Conservation (phyloP, 2,888 invertebrate species). For the Ceramica pisi region DNA sequence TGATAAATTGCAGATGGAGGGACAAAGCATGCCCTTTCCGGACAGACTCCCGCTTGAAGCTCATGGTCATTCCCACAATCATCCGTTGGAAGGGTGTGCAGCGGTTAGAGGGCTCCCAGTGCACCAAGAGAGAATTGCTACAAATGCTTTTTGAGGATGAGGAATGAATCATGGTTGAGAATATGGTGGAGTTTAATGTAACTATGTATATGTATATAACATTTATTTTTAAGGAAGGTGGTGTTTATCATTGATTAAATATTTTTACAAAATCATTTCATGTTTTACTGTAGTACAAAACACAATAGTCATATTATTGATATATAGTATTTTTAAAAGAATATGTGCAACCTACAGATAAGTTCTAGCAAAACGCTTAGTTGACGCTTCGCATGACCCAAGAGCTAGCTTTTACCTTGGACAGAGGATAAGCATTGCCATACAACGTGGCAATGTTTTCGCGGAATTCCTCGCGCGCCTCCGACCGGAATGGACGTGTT, state of each 20-base stretch:
- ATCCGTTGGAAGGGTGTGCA: slow-evolving; percentile 95
- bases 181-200: slow-evolving; percentile 11
- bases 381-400: too few species aligned
- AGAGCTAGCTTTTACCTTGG: too few species aligned
- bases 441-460: too few species aligned
- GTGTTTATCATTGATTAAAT: slow-evolving; percentile 39
- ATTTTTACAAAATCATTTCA: background rate
- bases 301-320: background rate
- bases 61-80: slow-evolving; percentile 96
- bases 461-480: too few species aligned
- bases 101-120: slow-evolving; percentile 95
- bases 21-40: slow-evolving; percentile 95
- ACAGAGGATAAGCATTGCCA: too few species aligned
- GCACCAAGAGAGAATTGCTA: slow-evolving; percentile 93
- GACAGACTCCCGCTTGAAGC: slow-evolving; percentile 92
- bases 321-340: background rate
- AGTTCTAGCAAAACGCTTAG: too few species aligned
- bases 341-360: background rate
- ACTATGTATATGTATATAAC: slow-evolving; percentile 60
- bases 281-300: background rate
- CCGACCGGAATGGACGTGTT: too few species aligned
- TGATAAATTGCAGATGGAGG: slow-evolving; percentile 93
- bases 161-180: background rate
- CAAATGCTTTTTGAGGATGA: slow-evolving; percentile 75
- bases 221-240: slow-evolving; percentile 52